Evolutionary conservation across 2,888 invertebrate genomes (phyloP), one percentile per base, ranked within the genome.

Genomic region (Thera obeliscata): DNA sequence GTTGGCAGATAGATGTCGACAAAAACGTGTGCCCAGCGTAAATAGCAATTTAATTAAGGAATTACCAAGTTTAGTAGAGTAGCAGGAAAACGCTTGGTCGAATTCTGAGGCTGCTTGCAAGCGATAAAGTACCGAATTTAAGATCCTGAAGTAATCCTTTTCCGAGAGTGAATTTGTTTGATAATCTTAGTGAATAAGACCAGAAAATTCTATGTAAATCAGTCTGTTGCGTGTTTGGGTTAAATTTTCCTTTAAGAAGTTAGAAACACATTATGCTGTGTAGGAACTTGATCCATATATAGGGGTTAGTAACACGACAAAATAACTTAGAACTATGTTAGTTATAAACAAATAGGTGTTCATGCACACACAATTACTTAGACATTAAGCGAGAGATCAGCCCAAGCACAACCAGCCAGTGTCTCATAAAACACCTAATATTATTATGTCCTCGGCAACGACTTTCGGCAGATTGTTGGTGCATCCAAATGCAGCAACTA

Each of bases 131-230:
- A 9, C 43, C 43, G 2, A 64, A 36, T 64, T 57, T 64, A 68
- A 64, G 55, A 68, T 68, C 64, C 57, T 50, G 64, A 49, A n/a
- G 54, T 68, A 64, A 68, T 68, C 68, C 61, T 57, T 68, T 64
- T 64, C 56, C 36, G 54, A 64, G 61, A 54, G 64, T 57, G 58
- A 65, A 58, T 68, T 68, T 68, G 68, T 65, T 66, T 64, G 64
- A 61, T 61, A 68, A 61, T 68, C 64, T 64, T 54, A 41, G 64
- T 41, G 52, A 60, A 64, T 63, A 64, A 48, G 38, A 56, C 60
- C 41, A 59, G 38, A 33, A 63, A 22, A 48, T 61, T 56, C 46
- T 60, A 59, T 58, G 55, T 63, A 59, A 62, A 58, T 67, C 52
- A 61, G 56, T 61, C n/a, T 56, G 22, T 49, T 59, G 41, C 58